phyloP scores from a whole-genome alignment of 2,888 invertebrate genomes.

The Autographa pulchrina region DNA sequence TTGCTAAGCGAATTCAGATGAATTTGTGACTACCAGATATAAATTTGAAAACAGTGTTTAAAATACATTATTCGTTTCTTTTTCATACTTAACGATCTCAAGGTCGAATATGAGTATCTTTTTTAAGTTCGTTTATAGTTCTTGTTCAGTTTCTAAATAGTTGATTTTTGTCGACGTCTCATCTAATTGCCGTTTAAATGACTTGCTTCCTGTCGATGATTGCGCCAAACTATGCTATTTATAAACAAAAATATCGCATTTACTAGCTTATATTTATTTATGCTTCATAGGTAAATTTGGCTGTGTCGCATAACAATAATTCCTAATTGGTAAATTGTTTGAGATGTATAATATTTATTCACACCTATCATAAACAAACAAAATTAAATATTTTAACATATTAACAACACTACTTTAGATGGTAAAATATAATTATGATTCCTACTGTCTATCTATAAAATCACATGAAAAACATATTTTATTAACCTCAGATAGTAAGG shows the following conservation, averaged over 20 bases:
- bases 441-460: not conserved
- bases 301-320: not conserved
- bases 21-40: not conserved
- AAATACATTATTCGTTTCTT: slow-evolving; percentile 36
- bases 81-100: slow-evolving; percentile 33
- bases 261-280: not conserved
- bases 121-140: slow-evolving; percentile 26
- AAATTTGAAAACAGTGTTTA: slow-evolving; percentile 27
- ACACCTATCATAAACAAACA: no score
- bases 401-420: no score
- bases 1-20: not conserved
- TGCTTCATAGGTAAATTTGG: not conserved
- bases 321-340: not conserved
- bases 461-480: slow-evolving; percentile 2
- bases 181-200: slow-evolving; percentile 25
- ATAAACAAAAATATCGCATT: not conserved
- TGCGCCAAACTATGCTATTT: slow-evolving; percentile 26
- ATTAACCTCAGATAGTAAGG: not conserved
- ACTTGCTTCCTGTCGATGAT: slow-evolving; percentile 12
- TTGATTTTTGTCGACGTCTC: slow-evolving; percentile 32
- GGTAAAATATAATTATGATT: not conserved
- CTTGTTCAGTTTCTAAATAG: slow-evolving; percentile 29
- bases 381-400: no score
- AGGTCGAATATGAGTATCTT: slow-evolving; percentile 47
- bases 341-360: not conserved